These are phyloP conservation scores for Embiotoca jacksoni DNA, from an alignment of 2,113 vertebrate genomes.

Conservation along the genomic window DNA sequence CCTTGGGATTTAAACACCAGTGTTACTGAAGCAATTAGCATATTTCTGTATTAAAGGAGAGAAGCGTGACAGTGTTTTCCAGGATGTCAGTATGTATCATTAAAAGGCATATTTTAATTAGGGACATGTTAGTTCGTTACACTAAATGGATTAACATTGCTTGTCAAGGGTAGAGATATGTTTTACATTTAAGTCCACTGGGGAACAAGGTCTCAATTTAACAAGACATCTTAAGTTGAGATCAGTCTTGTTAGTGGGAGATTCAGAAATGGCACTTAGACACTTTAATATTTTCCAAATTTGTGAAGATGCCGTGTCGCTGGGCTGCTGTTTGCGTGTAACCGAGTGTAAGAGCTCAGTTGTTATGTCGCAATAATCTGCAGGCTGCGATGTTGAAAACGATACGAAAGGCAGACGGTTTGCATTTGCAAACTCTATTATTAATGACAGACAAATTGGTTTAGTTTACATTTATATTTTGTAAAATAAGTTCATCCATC, in stretches of 20 bases:
- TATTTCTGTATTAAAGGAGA: slow-evolving; percentile 83
- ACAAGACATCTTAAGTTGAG: slow-evolving; percentile 79
- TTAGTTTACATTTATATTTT: slow-evolving; percentile 25
- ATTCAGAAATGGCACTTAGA: slow-evolving; percentile 69
- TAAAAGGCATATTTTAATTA: slow-evolving; percentile 89
- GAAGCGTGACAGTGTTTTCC: slow-evolving; percentile 85
- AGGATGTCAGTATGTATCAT: slow-evolving; percentile 87
- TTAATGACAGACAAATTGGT: slow-evolving; percentile 28
- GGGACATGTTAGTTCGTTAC: slow-evolving; percentile 87
- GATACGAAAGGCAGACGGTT: slow-evolving; percentile 39
- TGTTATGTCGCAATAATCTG: slow-evolving; percentile 57
- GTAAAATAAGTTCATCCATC: slow-evolving; percentile 4
- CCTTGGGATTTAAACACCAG: slow-evolving; percentile 81
- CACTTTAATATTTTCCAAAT: slow-evolving; percentile 70
- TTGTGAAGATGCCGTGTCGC: slow-evolving; percentile 42
- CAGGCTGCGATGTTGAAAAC: slow-evolving; percentile 57
- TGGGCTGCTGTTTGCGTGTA: slow-evolving; percentile 53
- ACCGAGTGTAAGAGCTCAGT: slow-evolving; percentile 63
- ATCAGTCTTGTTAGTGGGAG: slow-evolving; percentile 73
- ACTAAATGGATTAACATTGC: slow-evolving; percentile 87
- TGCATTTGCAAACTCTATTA: slow-evolving; percentile 40
- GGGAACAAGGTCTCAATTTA: slow-evolving; percentile 83
- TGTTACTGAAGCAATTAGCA: slow-evolving; percentile 90
- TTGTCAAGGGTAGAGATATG: slow-evolving; percentile 85
- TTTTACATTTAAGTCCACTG: slow-evolving; percentile 84